Base-by-base conservation (phyloP, 2,888 invertebrate species). In the Clusia tigrina region DNA sequence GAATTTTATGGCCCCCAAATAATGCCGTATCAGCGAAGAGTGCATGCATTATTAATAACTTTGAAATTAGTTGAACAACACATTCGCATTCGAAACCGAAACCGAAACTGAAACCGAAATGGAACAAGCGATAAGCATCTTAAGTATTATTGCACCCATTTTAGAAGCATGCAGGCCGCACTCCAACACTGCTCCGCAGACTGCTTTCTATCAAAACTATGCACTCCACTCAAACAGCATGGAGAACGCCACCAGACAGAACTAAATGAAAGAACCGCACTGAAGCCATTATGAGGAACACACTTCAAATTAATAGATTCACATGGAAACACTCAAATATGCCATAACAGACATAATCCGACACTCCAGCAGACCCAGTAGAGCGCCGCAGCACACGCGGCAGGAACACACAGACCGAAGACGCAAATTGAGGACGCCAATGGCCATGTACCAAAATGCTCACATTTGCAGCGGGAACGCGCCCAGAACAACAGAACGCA, bases 291-390 rank as follows among this genome's bases (percentile, higher is more conserved):
- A n/a, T 42, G n/a, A 32, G 32, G 54, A 12, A 18, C 32, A n/a
- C 54, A 54, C 54, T 55, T 38, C 55, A 55, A 55, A 55, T 55
- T 55, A 55, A 55, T 55, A 55, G 55, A 55, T 55, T 37, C 55
- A 38, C n/a, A 26, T 48, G 18, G 20, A 5, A 42, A 42, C 20
- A 48, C 48, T 48, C 48, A 48, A 20, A 48, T 20, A 5, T 15
- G 48, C 22, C 48, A 48, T 18, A 18, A 48, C 48, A 18, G 48
- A 22, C 18, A 18, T 48, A 20, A 48, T 48, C 48, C 15, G 15
- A 22, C 2, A 22, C 48, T 48, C 12, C 42, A n/a, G n/a, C 42
- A 3, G 42, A 12, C 12, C 6, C 6, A 12, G 12, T 6, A 32
- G 32, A 42, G 42, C 42, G n/a, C 9, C 2, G n/a, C 42, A 15